Evolutionary conservation across 2,888 invertebrate species (phyloP).

Genomic region (Callyntrura guangdongensis): DNA sequence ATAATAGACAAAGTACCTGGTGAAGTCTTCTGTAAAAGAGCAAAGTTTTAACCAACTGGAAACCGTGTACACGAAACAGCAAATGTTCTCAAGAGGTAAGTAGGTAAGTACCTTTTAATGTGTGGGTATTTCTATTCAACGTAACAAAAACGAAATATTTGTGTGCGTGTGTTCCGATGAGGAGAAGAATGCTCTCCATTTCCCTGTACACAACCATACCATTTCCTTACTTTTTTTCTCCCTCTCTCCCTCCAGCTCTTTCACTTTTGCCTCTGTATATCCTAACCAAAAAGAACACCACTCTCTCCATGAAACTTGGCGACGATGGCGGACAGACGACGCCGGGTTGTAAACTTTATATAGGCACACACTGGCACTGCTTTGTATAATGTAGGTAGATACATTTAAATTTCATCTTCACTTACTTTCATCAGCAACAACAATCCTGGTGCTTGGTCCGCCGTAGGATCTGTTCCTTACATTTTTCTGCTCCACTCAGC

Average conservation of each 20-base stretch:
- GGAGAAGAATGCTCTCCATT: slow-evolving; percentile 15
- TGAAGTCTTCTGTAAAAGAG: slow-evolving; percentile 7
- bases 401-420: slow-evolving; percentile 67
- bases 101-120: neutral
- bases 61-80: neutral
- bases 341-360: neutral
- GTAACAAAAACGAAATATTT: slow-evolving; percentile 16
- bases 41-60: slow-evolving; percentile 16
- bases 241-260: neutral
- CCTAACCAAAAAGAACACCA: slow-evolving; percentile 38
- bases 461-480: slow-evolving; percentile 42
- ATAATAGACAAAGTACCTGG: slow-evolving; percentile 22
- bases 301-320: slow-evolving; percentile 50
- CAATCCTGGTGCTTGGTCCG: neutral
- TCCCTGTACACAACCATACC: slow-evolving; percentile 43
- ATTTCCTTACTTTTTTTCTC: slow-evolving; percentile 51
- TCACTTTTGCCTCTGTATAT: neutral
- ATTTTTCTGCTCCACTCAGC: slow-evolving; percentile 10
- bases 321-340: neutral
- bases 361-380: too few species aligned
- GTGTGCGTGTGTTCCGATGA: slow-evolving; percentile 25
- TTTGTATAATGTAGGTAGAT: slow-evolving; percentile 23
- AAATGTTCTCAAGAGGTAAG: slow-evolving; percentile 11
- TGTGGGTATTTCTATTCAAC: neutral
- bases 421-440: slow-evolving; percentile 58